These are phyloP conservation scores for Sigmodon hispidus DNA, from an alignment of 2,113 vertebrate species.

Conservation along the genomic window DNA sequence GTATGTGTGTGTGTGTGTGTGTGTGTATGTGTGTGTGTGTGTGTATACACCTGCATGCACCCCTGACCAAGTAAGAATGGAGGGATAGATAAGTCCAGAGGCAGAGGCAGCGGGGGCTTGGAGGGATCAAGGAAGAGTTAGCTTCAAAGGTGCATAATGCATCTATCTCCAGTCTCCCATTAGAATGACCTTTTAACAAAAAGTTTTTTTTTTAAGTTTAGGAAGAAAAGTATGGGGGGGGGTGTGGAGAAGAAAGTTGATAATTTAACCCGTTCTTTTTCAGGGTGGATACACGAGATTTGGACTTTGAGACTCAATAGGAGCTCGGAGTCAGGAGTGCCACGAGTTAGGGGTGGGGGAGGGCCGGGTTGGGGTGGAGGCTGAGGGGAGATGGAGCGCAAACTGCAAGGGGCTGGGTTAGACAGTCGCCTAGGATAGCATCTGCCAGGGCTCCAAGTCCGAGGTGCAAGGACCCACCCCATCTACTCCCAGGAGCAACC, in stretches of 20 bases:
- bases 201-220: slow-evolving; percentile 22
- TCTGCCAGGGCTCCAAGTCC: neutral
- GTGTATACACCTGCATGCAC: neutral
- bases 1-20: neutral
- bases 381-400: neutral
- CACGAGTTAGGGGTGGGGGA: neutral
- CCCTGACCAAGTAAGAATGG: neutral
- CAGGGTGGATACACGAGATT: neutral
- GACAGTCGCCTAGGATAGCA: neutral
- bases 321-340: neutral
- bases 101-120: neutral
- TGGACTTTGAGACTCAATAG: slow-evolving; percentile 1
- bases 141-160: neutral
- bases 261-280: neutral
- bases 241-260: neutral
- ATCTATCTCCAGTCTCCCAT: slow-evolving; percentile 13
- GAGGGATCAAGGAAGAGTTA: slow-evolving; percentile 50
- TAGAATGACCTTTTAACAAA: slow-evolving; percentile 61
- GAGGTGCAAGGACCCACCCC: neutral
- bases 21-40: neutral
- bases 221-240: neutral
- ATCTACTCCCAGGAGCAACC: slow-evolving; percentile 33
- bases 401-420: neutral
- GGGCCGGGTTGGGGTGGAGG: neutral
- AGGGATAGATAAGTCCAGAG: neutral